Conservation (phyloP, 1,140 invertebrate species). For the Drosophila saltans region DNA sequence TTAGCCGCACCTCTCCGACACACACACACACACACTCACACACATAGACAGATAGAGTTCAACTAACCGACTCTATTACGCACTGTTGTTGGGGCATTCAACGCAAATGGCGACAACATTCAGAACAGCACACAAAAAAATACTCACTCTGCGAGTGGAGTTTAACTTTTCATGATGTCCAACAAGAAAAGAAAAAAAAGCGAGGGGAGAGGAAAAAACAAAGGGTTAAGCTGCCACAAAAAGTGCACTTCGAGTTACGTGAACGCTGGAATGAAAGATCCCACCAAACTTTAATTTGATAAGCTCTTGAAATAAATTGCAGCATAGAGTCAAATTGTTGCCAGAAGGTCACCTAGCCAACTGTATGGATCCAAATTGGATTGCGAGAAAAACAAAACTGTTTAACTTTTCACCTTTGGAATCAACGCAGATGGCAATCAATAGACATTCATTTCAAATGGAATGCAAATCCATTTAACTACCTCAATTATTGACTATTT, state of each 20-base stretch:
- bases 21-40: background rate
- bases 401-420: slow-evolving; percentile 9
- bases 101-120: slow-evolving; percentile 78
- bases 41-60: slow-evolving; percentile 17
- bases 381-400: slow-evolving; percentile 15
- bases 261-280: slow-evolving; percentile 58
- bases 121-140: slow-evolving; percentile 38
- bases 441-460: background rate
- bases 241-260: slow-evolving; percentile 41
- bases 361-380: slow-evolving; percentile 1
- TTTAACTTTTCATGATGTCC: slow-evolving; percentile 60
- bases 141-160: slow-evolving; percentile 36
- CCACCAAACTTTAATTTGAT: slow-evolving; percentile 76
- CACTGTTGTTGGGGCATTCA: slow-evolving; percentile 59
- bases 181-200: slow-evolving; percentile 18
- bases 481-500: background rate
- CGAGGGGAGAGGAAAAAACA: slow-evolving; percentile 20
- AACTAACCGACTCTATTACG: slow-evolving; percentile 76
- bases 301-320: slow-evolving; percentile 71
- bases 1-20: background rate
- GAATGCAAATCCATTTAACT: too few relatives aligned
- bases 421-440: background rate
- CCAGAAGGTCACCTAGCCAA: slow-evolving; percentile 11
- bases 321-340: slow-evolving; percentile 39
- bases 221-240: slow-evolving; percentile 74